A percentile compares a stretch with the other conserved stretches of the same genome.
phyloP scores from a whole-genome alignment of 2,888 invertebrate species.

The Nymphalis polychloros region DNA sequence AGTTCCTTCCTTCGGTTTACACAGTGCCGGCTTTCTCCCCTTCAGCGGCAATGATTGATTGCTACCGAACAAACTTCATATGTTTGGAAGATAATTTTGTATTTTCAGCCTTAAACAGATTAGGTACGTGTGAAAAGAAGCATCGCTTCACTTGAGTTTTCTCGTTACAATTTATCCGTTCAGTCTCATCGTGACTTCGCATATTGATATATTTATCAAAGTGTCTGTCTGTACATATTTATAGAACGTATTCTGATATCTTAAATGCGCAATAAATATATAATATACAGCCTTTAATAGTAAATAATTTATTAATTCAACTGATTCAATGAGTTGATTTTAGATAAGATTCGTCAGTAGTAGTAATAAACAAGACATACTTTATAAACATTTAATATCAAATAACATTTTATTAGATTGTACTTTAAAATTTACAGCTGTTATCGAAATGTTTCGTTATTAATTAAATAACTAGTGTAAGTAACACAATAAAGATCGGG shows the following conservation, averaged over 20 bases:
- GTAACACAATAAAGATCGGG: slow-evolving; percentile 37
- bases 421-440: slow-evolving; percentile 5
- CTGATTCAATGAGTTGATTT: slow-evolving; percentile 8
- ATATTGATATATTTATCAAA: slow-evolving; percentile 58
- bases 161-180: slow-evolving; percentile 52
- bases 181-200: slow-evolving; percentile 62
- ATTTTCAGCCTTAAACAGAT: slow-evolving; percentile 79
- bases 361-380: slow-evolving; percentile 4
- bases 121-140: slow-evolving; percentile 72
- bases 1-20: slow-evolving; percentile 70
- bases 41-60: slow-evolving; percentile 75
- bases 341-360: slow-evolving; percentile 2
- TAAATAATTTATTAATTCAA: neutral
- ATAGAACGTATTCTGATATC: neutral
- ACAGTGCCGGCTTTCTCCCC: slow-evolving; percentile 73
- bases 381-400: slow-evolving; percentile 5
- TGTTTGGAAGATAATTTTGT: slow-evolving; percentile 80
- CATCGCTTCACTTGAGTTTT: slow-evolving; percentile 59
- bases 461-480: slow-evolving; percentile 27
- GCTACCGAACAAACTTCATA: slow-evolving; percentile 76
- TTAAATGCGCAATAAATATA: no score
- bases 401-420: slow-evolving; percentile 13
- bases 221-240: slow-evolving; percentile 27
- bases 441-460: slow-evolving; percentile 16
- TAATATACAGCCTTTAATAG: neutral